These are phyloP conservation scores for Botia almorhae DNA, from an alignment of 2,797 vertebrate species.

Conservation along the genomic window DNA sequence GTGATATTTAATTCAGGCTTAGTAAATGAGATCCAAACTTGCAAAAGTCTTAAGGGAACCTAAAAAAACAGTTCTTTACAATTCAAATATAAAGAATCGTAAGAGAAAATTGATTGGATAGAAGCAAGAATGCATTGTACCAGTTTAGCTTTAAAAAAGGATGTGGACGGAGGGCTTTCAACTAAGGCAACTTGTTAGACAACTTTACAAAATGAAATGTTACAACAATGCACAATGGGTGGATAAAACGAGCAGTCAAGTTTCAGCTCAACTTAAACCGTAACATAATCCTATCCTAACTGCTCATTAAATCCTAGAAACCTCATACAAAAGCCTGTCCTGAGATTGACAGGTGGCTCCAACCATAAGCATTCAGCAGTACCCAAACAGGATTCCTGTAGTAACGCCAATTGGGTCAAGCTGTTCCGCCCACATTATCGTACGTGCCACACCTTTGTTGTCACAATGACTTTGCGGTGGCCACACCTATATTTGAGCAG, in stretches of 20 bases:
- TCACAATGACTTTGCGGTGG: constrained; percentile 32
- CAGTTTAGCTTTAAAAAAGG: constrained; percentile 28
- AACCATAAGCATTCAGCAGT: constrained; percentile 39
- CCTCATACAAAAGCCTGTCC: constrained; percentile 29
- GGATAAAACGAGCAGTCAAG: constrained; percentile 49
- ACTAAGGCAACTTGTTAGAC: constrained; percentile 47
- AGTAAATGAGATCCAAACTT: not conserved
- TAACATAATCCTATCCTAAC: constrained; percentile 46
- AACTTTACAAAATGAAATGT: constrained; percentile 42
- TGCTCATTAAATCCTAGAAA: constrained; percentile 48
- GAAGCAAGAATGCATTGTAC: constrained; percentile 20
- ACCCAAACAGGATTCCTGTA: constrained; percentile 44
- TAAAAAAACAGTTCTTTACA: constrained; percentile 1
- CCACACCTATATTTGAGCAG: constrained; percentile 30
- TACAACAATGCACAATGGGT: constrained; percentile 49
- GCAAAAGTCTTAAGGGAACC: constrained; percentile 1
- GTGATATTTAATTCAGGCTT: not conserved
- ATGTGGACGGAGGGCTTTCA: constrained; percentile 50
- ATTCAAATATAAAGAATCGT: not conserved
- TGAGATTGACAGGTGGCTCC: constrained; percentile 22
- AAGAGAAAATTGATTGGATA: not conserved
- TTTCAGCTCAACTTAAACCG: constrained; percentile 41
- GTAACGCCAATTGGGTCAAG: constrained; percentile 38
- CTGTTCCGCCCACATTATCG: constrained; percentile 22
- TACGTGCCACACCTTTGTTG: constrained; percentile 33